Evolutionary conservation across 64 coral and sea anemone genomes (phyloP), one percentile per base, ranked within the genome.

Genomic region (Actinia tenebrosa): DNA sequence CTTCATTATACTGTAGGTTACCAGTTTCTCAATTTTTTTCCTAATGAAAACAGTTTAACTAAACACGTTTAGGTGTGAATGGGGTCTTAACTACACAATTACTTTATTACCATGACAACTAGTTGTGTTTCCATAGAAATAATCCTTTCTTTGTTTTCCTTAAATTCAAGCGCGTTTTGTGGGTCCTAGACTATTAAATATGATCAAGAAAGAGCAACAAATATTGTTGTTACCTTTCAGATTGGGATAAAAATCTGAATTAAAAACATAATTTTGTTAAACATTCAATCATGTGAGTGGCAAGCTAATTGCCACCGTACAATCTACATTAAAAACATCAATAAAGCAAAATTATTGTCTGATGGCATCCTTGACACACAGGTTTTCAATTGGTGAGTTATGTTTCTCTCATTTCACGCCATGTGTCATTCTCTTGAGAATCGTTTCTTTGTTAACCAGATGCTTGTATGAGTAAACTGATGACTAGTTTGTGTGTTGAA

Each of bases 211-310:
- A 69, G 60, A 69, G 19, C 7, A 69, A n/a, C 19, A 25, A 69
- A 7, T 69, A 23, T n/a, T 69, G 37, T 42, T 75, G 69, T 75
- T 42, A 75, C 69, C 69, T 75, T 25, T 75, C 69, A 75, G 69
- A 75, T 75, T 75, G 69, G 1, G 69, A 75, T 75, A 75, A 75
- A 75, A 75, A 75, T 75, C 69, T 75, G 69, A 75, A 75, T 69
- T 75, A 75, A 75, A 75, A 75, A 75, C 69, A 75, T 75, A 69
- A 69, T 75, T 27, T 75, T 26, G 10, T 58, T 16, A 14, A 58
- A 2, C 56, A 58, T 58, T 58, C 56, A 58, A n/a, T 75, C 69
- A 14, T 30, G 25, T 30, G 26, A 75, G 42, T 75, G 69, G 42
- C 69, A 42, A 25, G 19, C 19, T 2, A 26, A 20, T 3, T 6